Percentiles rank a stretch among this genome's conserved stretches.
Conservation (phyloP, 53 echinoderm and acorn worm species). For the Stichopus horrens region DNA sequence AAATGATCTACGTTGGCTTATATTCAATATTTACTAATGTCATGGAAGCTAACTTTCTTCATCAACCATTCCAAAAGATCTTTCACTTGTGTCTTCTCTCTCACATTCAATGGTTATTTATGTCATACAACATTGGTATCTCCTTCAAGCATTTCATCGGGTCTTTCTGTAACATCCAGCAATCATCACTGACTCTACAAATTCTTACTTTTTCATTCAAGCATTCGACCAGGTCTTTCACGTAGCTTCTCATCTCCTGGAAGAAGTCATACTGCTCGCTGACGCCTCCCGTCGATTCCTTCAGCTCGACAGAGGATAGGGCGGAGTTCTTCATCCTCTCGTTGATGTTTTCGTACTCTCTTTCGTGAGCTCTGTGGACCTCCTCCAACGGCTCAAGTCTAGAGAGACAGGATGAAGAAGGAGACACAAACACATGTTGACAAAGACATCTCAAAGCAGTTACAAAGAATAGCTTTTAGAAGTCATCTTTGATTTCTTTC, state of each 20-base stretch:
- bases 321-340: conserved; percentile 80
- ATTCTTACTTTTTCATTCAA: conserved; percentile 80
- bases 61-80: too few relatives aligned
- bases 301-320: conserved; percentile 63
- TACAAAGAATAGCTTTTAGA: too few relatives aligned
- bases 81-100: too few relatives aligned
- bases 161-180: background rate
- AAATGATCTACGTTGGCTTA: too few relatives aligned
- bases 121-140: too few relatives aligned
- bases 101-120: too few relatives aligned
- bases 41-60: too few relatives aligned
- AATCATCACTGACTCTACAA: background rate
- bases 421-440: too few relatives aligned
- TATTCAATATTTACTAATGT: too few relatives aligned
- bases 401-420: background rate
- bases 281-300: conserved; percentile 75
- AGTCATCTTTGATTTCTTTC: too few relatives aligned
- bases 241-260: conserved; percentile 96
- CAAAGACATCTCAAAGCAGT: too few relatives aligned
- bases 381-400: conserved; percentile 84
- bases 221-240: conserved; percentile 92
- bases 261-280: conserved; percentile 80
- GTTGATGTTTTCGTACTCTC: conserved; percentile 68
- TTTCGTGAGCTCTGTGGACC: conserved; percentile 75
- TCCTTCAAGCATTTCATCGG: background rate